Conservation (phyloP, 2,113 vertebrate species). For the Circaetus cinerascens region DNA sequence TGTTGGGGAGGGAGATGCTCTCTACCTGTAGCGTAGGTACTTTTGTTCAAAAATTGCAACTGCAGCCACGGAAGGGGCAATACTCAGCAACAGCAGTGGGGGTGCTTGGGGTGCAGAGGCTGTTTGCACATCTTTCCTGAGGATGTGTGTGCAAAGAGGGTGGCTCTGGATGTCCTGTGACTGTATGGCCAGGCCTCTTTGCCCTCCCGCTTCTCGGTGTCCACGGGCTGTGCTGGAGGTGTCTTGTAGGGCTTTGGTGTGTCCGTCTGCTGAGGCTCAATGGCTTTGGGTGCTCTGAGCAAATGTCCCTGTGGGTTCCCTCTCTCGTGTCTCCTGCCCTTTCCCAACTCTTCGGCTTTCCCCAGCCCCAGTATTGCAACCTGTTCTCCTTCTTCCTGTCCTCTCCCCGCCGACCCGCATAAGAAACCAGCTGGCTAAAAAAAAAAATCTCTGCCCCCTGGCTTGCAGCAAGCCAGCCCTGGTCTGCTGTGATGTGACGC, state of each 20-base stretch:
- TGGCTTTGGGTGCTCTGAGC: neutral
- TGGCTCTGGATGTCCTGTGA: neutral
- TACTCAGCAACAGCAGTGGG: neutral
- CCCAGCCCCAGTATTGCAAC: neutral
- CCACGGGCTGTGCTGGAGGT: fast-evolving
- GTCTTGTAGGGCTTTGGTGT: neutral
- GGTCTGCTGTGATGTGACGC: neutral
- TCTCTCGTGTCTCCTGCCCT: neutral
- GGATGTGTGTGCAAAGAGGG: neutral
- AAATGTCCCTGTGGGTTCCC: neutral
- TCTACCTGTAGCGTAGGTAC: neutral
- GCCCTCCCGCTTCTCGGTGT: neutral
- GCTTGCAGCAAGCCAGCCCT: neutral
- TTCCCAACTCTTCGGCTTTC: neutral
- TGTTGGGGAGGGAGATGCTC: neutral
- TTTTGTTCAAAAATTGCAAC: neutral
- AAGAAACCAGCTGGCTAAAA: neutral
- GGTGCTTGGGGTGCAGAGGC: neutral
- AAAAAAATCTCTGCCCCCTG: neutral
- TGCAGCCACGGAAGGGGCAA: neutral
- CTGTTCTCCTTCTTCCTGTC: neutral
- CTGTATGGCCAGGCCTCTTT: neutral
- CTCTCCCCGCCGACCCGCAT: neutral
- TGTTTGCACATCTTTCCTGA: neutral
- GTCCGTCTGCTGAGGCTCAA: neutral